Conservation (phyloP, 2,888 invertebrate genomes). For the Pyrrhosoma nymphula region DNA sequence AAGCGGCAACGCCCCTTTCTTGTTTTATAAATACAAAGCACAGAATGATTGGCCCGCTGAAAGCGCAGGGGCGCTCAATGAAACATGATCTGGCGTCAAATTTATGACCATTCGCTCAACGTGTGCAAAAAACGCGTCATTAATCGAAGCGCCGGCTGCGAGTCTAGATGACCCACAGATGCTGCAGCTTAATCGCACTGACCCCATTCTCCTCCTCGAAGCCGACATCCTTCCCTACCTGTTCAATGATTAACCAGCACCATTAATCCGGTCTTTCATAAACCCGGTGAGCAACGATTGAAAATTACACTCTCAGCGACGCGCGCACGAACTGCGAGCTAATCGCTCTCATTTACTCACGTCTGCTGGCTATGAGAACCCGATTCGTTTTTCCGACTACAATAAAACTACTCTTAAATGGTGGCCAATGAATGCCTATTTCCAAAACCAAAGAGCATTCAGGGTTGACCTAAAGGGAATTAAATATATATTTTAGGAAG, state of each 20-base stretch:
- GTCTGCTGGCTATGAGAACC: background rate
- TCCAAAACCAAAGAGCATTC: no score
- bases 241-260: background rate
- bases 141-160: background rate
- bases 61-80: background rate
- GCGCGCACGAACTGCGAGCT: background rate
- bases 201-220: background rate
- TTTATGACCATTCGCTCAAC: background rate
- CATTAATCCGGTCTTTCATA: background rate
- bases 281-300: background rate
- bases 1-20: background rate
- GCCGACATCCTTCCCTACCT: conserved; percentile 8
- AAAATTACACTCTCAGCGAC: background rate
- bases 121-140: background rate
- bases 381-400: no score
- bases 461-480: no score
- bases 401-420: no score
- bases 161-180: background rate
- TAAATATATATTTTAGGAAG: no score
- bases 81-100: background rate
- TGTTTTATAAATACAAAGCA: background rate
- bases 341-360: background rate
- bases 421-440: no score
- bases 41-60: background rate
- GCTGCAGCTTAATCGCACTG: background rate